Percentiles rank a stretch among this genome's conserved stretches.
phyloP scores from a whole-genome alignment of 2,113 vertebrate genomes.

The Pogonocichla stellata region DNA sequence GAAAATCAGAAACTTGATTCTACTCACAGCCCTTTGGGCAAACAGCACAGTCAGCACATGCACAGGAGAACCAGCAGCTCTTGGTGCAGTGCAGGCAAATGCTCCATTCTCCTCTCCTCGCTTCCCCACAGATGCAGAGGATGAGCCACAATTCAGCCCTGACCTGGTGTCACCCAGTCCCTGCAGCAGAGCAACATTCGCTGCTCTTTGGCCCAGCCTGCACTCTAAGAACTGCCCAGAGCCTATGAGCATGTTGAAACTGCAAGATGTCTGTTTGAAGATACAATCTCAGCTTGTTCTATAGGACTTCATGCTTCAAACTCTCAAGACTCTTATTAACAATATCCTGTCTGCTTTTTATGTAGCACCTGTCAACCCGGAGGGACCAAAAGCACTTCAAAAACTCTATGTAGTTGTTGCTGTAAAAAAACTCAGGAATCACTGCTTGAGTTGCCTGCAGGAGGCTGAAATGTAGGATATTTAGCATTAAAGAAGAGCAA shows the following conservation, averaged over 20 bases:
- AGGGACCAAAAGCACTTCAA: constrained; percentile 58
- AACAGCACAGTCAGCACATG: neutral
- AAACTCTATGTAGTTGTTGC: constrained; percentile 24
- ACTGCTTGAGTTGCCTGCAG: constrained; percentile 60
- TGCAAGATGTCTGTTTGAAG: neutral
- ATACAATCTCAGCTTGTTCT: constrained; percentile 34
- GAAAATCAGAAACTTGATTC: neutral
- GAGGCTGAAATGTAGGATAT: constrained; percentile 60
- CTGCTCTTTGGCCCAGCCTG: neutral
- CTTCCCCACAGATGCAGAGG: neutral
- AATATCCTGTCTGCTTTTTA: constrained; percentile 60
- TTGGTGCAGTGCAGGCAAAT: neutral
- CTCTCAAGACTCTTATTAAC: constrained; percentile 43
- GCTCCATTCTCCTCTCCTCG: neutral
- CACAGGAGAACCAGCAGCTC: neutral
- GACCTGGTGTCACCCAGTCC: neutral
- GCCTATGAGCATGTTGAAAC: rapidly evolving
- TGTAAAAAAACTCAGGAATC: constrained; percentile 46
- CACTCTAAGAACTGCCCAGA: neutral
- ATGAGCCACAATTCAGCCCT: neutral
- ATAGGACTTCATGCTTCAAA: constrained; percentile 19
- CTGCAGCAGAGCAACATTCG: neutral
- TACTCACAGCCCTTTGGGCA: neutral
- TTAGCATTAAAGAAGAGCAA: constrained; percentile 64
- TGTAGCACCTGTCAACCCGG: constrained; percentile 56